Evolutionary conservation across 2,113 vertebrate species (phyloP).

Genomic region (Trematocara unimaculatum): DNA sequence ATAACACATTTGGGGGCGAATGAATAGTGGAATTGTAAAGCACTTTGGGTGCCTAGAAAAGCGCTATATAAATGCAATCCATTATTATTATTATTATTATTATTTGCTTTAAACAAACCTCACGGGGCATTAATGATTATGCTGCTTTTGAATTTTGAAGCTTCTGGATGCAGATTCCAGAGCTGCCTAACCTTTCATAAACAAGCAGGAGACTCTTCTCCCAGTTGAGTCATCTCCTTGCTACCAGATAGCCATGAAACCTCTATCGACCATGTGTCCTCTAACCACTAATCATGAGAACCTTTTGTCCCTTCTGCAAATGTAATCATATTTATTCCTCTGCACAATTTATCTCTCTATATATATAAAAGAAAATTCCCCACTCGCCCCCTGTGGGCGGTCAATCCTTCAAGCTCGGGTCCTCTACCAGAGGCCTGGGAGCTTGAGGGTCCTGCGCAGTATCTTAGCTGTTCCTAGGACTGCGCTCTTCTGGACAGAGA

Average conservation of each 20-base stretch:
- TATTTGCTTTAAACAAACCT: background rate
- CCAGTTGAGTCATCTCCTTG: background rate
- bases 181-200: background rate
- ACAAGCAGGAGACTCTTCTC: background rate
- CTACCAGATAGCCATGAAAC: background rate
- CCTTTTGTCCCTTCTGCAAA: background rate
- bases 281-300: background rate
- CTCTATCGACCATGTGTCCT: background rate
- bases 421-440: no score
- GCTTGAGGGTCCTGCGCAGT: no score
- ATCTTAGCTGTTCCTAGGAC: no score
- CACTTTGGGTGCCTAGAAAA: background rate
- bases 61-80: background rate
- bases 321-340: background rate
- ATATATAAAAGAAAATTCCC: rapidly evolving
- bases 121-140: background rate
- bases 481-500: no score
- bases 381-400: no score
- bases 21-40: background rate
- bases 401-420: no score
- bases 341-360: background rate
- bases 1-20: background rate
- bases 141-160: background rate
- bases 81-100: background rate
- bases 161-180: background rate